Base-by-base conservation (phyloP, 2,888 invertebrate species). In the Pseudococcus jackbeardsleyi region DNA sequence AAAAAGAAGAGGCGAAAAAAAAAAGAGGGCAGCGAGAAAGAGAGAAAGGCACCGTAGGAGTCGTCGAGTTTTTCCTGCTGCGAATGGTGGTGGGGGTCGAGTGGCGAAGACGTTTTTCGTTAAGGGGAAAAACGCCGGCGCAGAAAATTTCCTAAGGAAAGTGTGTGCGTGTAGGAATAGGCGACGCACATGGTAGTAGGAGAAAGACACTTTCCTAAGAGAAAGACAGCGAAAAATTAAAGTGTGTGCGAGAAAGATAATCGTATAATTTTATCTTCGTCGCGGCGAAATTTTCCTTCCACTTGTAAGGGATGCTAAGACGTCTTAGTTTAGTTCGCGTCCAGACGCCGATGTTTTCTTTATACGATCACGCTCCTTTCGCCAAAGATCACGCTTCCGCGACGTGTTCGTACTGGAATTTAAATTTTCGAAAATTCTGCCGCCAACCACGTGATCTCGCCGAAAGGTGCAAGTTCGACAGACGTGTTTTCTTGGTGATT, bases 301-400 rank as follows among this genome's bases (percentile, higher is more conserved):
- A 82, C 88, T 79, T 88, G 82, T 88, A 88, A 88, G 88, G 88
- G 88, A 88, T 88, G 88, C 88, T 88, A 88, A 88, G 88, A 88
- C 88, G 88, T 88, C 88, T 88, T 88, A 79, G 88, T 88, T 88
- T 88, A 88, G 88, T 88, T 88, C 88, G 88, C 88, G 88, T 88
- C 88, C 88, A 88, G 88, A 88, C 88, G 88, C 88, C 88, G 88
- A 88, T 88, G 88, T 88, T 88, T 88, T 88, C 88, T 88, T 88
- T 82, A 88, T 88, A 88, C 88, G 59, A 88, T 48, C 48, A 85
- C 54, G 68, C 86, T 86, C 64, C 42, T 86, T 86, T 86, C 86
- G 86, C 46, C 39, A 86, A 86, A 68, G 86, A 86, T 86, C 86
- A 68, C 86, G 86, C 46, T 86, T 68, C 39, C 86, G 86, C 86